Evolutionary conservation across 1,140 invertebrate genomes (phyloP), one percentile per base, ranked within the genome.

Genomic region (Drosophila tani): DNA sequence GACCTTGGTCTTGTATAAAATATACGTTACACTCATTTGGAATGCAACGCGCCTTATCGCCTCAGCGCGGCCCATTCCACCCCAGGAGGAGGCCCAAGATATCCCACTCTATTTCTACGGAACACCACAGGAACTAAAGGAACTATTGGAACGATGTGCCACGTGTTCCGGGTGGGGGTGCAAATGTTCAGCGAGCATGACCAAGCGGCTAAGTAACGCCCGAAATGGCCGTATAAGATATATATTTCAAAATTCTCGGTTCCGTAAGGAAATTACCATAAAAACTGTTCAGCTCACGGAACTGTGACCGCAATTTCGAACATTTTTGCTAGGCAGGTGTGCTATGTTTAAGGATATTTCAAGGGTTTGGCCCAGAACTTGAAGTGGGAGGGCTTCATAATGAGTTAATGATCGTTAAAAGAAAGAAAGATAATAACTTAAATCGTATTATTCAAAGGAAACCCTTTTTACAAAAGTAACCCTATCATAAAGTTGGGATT

Each of bases 21-120:
- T 85, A 90, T 90, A 90, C 85, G 85, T 90, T 90, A 90, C 79
- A 80, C 79, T 90, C 79, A 91, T 91, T 90, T 91, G 46, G 43
- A 90, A 91, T 90, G 85, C 85, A 85, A 74, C 40, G 66, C 67
- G 41, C 65, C 85, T 90, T 90, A 90, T 90, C 85, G 75, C 64
- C 46, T 60, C 66, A 59, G 64, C 67, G 69, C 58, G 40, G 40
- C 35, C 50, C 53, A 84, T 60, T 68, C 43, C 77, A 82, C 75
- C 70, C 56, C 67, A 29, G 40, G 32, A 79, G 65, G 66, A 57
- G 66, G 66, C 8, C 41, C 32, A 60, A 80, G 68, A 79, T 74
- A 79, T 65, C 29, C 51, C 50, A 79, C 27, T 58, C 32, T 29
- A 21, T 29, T 12, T 53, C 32, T 38, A 29, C 32, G 24, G 41